Percentiles rank a stretch among this genome's conserved stretches.
phyloP scores from a whole-genome alignment of 2,113 vertebrate species.

The Lampris megalopsis region DNA sequence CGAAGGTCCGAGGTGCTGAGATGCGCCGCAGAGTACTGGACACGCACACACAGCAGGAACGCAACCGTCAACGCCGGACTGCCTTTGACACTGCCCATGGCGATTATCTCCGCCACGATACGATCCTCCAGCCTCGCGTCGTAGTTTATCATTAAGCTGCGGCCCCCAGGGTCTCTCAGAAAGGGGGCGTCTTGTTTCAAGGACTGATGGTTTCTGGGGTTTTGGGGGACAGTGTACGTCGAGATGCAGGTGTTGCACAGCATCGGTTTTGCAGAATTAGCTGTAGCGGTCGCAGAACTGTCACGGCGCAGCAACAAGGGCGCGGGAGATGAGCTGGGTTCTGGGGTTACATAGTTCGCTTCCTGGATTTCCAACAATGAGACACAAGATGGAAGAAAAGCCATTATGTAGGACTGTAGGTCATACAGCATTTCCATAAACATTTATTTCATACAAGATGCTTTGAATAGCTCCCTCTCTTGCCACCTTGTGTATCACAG shows the following conservation, averaged over 20 bases:
- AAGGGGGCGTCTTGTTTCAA: slow-evolving; percentile 10
- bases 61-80: slow-evolving; percentile 65
- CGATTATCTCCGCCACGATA: slow-evolving; percentile 74
- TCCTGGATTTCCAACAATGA: slow-evolving; percentile 50
- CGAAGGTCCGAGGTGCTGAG: slow-evolving; percentile 75
- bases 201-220: not conserved
- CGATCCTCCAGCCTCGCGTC: slow-evolving; percentile 51
- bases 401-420: too few relatives aligned
- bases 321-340: not conserved
- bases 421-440: too few relatives aligned
- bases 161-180: slow-evolving; percentile 57
- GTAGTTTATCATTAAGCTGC: slow-evolving; percentile 66
- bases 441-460: too few relatives aligned
- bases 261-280: not conserved
- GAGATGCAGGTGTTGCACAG: slow-evolving; percentile 61
- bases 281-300: not conserved
- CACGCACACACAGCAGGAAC: slow-evolving; percentile 78
- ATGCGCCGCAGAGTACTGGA: slow-evolving; percentile 74
- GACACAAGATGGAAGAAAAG: not conserved
- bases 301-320: slow-evolving; percentile 35
- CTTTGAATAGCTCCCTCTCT: not conserved
- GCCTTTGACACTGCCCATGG: slow-evolving; percentile 26
- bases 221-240: slow-evolving; percentile 9
- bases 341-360: not conserved
- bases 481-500: slow-evolving; percentile 59